Evolutionary conservation across 2,888 invertebrate genomes (phyloP).

Genomic region (Nomada ruficornis): DNA sequence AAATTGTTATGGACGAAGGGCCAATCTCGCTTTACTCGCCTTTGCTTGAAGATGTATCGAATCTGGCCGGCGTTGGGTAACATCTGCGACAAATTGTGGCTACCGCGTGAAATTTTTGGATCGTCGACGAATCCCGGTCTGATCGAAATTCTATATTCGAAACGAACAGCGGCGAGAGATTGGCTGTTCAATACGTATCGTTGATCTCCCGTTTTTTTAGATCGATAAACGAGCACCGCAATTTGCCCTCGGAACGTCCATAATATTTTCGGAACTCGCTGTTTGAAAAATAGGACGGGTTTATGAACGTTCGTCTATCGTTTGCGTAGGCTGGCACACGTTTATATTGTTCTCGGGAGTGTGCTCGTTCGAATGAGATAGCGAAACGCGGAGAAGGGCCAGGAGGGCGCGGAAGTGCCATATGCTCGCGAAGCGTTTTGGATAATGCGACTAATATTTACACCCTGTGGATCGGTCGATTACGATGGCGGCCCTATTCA

Average conservation of each 20-base stretch:
- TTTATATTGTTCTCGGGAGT: conserved; percentile 30
- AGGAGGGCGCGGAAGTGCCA: conserved; percentile 37
- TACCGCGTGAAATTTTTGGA: not conserved
- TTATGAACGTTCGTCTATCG: conserved; percentile 16
- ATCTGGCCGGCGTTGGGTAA: too few relatives aligned
- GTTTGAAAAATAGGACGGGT: conserved; percentile 19
- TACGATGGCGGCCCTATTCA: conserved; percentile 37
- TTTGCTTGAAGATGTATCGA: not conserved
- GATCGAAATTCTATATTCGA: not conserved
- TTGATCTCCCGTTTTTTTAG: not conserved
- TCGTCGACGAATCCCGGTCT: not conserved
- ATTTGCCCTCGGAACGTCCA: not conserved
- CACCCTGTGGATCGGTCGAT: conserved; percentile 53
- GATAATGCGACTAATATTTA: conserved; percentile 65
- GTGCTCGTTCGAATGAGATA: conserved; percentile 30
- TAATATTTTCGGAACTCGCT: not conserved
- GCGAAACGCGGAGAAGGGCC: conserved; percentile 20
- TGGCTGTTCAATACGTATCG: not conserved
- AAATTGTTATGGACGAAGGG: not conserved
- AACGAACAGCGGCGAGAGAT: not conserved
- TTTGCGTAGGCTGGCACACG: conserved; percentile 20
- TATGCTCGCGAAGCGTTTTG: conserved; percentile 56
- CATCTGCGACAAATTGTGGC: too few relatives aligned
- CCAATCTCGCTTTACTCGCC: not conserved
- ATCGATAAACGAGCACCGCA: not conserved